phyloP scores from a whole-genome alignment of 1,140 invertebrate genomes.

The Anthonomus grandis region DNA sequence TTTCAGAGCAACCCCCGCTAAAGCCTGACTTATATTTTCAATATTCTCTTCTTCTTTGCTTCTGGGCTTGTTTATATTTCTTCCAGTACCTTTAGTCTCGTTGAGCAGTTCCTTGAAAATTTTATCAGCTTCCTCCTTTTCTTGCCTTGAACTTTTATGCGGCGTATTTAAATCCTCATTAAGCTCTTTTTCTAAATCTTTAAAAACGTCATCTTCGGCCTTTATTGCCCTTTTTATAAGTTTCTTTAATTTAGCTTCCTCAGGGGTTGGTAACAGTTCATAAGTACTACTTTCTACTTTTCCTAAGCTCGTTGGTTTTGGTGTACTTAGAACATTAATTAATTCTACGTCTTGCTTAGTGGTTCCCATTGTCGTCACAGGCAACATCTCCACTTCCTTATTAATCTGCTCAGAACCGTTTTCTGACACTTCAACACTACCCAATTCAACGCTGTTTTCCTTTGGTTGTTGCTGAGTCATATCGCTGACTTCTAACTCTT shows the following conservation, averaged over 20 bases:
- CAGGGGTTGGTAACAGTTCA: conserved; percentile 22
- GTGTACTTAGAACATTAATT: conserved; percentile 16
- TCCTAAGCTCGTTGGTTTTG: conserved; percentile 26
- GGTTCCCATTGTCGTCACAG: neutral
- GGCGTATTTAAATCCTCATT: conserved; percentile 13
- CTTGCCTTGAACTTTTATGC: conserved; percentile 22
- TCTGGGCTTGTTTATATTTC: conserved; percentile 1
- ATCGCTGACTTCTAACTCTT: conserved; percentile 20
- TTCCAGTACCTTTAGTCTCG: conserved; percentile 26
- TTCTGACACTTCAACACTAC: conserved; percentile 14
- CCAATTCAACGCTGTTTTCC: conserved; percentile 11
- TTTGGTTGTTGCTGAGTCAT: conserved; percentile 14
- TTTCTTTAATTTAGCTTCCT: conserved; percentile 22
- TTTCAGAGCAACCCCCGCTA: conserved; percentile 12
- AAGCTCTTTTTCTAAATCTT: conserved; percentile 35
- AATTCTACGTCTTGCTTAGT: conserved; percentile 27
- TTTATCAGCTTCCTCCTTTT: conserved; percentile 33
- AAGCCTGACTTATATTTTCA: conserved; percentile 10
- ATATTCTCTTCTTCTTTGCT: conserved; percentile 16
- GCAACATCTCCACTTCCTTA: conserved; percentile 17
- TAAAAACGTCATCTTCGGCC: conserved; percentile 32
- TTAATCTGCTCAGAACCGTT: neutral
- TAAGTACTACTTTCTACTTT: conserved; percentile 14
- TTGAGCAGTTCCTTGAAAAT: conserved; percentile 43
- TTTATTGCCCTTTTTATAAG: conserved; percentile 30